These are phyloP conservation scores for Yponomeuta sedellus DNA, from an alignment of 2,888 invertebrate genomes.

Conservation along the genomic window DNA sequence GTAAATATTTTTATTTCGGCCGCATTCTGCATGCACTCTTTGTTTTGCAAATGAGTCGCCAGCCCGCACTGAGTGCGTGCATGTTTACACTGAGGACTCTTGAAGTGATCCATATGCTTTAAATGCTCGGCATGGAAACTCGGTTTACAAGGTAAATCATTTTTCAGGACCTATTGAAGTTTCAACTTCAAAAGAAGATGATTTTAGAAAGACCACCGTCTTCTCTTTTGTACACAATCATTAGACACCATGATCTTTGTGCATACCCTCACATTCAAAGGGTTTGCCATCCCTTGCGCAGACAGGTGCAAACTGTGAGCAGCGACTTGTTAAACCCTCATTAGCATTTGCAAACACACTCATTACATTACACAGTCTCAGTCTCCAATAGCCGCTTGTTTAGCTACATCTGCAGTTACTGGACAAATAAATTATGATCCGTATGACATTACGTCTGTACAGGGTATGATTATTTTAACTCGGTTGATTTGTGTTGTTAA, in stretches of 20 bases:
- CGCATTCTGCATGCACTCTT: slow-evolving; percentile 49
- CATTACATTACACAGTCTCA: slow-evolving; percentile 3
- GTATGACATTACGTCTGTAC: background rate
- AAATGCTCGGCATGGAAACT: slow-evolving; percentile 23
- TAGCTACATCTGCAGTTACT: slow-evolving; percentile 2
- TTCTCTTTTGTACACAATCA: too few relatives aligned
- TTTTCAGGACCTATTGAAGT: too few relatives aligned
- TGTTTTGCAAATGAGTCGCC: slow-evolving; percentile 71
- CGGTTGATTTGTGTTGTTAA: background rate
- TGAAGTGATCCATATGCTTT: slow-evolving; percentile 57
- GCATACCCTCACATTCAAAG: background rate
- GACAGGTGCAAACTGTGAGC: slow-evolving; percentile 9
- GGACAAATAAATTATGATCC: background rate
- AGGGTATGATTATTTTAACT: background rate
- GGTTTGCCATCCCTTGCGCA: background rate
- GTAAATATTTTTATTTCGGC: slow-evolving; percentile 73
- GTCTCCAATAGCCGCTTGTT: background rate
- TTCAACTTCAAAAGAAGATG: too few relatives aligned
- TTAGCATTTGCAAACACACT: slow-evolving; percentile 13
- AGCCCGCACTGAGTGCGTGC: slow-evolving; percentile 24
- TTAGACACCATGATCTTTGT: background rate
- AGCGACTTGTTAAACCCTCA: slow-evolving; percentile 11
- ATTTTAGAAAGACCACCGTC: too few relatives aligned
- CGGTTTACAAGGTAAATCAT: too few relatives aligned
- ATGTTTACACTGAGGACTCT: slow-evolving; percentile 52